phyloP scores from a whole-genome alignment of 23 tunicate species.

The Halocynthia aurantium region DNA sequence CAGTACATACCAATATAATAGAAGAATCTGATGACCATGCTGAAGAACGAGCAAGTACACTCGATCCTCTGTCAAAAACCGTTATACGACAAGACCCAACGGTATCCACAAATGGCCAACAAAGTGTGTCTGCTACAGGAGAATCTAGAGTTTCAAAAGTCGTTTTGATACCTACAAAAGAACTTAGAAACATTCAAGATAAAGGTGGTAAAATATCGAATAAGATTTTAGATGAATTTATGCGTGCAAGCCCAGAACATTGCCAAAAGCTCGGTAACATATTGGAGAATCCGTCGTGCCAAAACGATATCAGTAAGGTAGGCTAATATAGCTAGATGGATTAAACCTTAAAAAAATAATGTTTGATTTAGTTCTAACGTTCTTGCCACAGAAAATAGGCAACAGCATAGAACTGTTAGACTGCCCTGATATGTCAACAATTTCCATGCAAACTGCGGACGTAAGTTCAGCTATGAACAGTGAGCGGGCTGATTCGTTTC shows the following conservation, averaged over 20 bases:
- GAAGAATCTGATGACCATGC: too few relatives aligned
- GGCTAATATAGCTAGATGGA: too few relatives aligned
- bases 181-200: neutral
- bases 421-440: conserved; percentile 88
- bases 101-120: too few relatives aligned
- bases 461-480: neutral
- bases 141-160: neutral
- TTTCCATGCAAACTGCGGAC: conserved; percentile 23
- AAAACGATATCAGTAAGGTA: conserved; percentile 2
- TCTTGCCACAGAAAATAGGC: conserved; percentile 21
- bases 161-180: conserved; percentile 6
- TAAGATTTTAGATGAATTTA: too few relatives aligned
- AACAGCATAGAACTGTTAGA: conserved; percentile 37
- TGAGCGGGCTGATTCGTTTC: conserved; percentile 11
- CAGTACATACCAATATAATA: too few relatives aligned
- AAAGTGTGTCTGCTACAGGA: too few relatives aligned
- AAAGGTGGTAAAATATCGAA: neutral
- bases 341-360: neutral
- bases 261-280: neutral
- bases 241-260: too few relatives aligned
- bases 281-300: neutral
- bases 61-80: too few relatives aligned
- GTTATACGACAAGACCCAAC: too few relatives aligned
- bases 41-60: too few relatives aligned
- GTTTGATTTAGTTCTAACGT: neutral